Evolutionary conservation across 2,797 vertebrate species (phyloP), one percentile per base, ranked within the genome.

Genomic region (Psittacula derbiana): DNA sequence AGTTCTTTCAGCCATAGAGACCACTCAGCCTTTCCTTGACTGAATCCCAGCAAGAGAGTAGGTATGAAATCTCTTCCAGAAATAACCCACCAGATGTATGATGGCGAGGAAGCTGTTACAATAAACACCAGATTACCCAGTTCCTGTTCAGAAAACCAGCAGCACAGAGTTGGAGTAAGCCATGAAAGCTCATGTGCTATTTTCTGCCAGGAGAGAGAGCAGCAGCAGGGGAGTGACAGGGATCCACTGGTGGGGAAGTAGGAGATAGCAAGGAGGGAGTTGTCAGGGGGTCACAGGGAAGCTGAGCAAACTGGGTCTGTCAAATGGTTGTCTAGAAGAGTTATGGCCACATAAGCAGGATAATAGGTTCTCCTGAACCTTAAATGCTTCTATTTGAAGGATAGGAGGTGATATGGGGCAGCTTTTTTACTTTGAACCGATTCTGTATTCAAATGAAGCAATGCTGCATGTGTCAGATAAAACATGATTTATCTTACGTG

Each of bases 381-480:
- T 86, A 81, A 86, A 94, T 62, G 61, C 72, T 93, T 90, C 91
- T 61, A 1, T 92, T 81, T 80, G 91, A 86, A 93, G 91, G 76
- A 64, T 84, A 90, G 41, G 72, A 80, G 89, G 52, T 93, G 79
- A 81, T 94, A 85, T 0, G 30, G 90, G 76, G 85, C 84, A 88
- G 80, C 89, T 84, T 67, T 53, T 96, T 95, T 86, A 83, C 86
- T 93, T 88, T 86, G 92, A 92, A 95, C 74, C 31, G 81, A 82
- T 94, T 92, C 78, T 79, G 66, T 92, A 96, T 96, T 96, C 91
- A 96, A 95, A 96, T 88, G 86, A 92, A 90, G 94, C 70, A 43
- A 88, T 74, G 93, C 94, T 96, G 95, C 90, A 92, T 69, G 52
- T 96, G 93, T 96, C 95, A 94, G 95, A 95, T 94, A 95, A 95